Evolutionary conservation across 1,140 invertebrate species (phyloP).

Genomic region (Neodiprion lecontei): DNA sequence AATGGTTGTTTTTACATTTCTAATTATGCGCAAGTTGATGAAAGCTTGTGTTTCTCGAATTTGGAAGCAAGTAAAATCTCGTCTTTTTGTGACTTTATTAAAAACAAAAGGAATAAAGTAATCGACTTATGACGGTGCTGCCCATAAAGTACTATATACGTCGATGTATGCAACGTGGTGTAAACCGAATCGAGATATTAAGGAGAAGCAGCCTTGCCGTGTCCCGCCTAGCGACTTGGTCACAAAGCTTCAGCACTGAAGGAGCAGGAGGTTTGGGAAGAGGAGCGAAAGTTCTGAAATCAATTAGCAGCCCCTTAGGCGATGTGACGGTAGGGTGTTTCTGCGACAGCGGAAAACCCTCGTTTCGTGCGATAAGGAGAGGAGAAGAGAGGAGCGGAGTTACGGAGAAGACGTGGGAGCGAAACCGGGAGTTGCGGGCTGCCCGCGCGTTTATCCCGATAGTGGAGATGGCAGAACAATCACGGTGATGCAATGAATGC

Average conservation of each 20-base stretch:
- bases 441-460: conserved; percentile 42
- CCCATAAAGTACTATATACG: too few species aligned
- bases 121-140: too few species aligned
- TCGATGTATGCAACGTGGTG: too few species aligned
- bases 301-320: conserved; percentile 49
- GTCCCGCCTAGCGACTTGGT: conserved; percentile 13
- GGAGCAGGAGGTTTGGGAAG: conserved; percentile 23
- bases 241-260: conserved; percentile 17
- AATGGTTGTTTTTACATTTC: too few species aligned
- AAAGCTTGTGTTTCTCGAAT: too few species aligned
- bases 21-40: too few species aligned
- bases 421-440: background rate
- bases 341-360: conserved; percentile 25
- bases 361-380: conserved; percentile 38
- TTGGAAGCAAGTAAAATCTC: too few species aligned
- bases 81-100: too few species aligned
- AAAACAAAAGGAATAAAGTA: too few species aligned
- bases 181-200: too few species aligned
- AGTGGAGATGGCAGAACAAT: conserved; percentile 40
- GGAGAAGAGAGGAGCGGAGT: conserved; percentile 28
- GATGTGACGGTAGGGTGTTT: conserved; percentile 19
- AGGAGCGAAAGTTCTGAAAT: conserved; percentile 46
- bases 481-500: conserved; percentile 20
- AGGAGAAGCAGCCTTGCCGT: too few species aligned
- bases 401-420: background rate